phyloP scores from a whole-genome alignment of 2,888 invertebrate genomes.

The Ophion slaviceki region DNA sequence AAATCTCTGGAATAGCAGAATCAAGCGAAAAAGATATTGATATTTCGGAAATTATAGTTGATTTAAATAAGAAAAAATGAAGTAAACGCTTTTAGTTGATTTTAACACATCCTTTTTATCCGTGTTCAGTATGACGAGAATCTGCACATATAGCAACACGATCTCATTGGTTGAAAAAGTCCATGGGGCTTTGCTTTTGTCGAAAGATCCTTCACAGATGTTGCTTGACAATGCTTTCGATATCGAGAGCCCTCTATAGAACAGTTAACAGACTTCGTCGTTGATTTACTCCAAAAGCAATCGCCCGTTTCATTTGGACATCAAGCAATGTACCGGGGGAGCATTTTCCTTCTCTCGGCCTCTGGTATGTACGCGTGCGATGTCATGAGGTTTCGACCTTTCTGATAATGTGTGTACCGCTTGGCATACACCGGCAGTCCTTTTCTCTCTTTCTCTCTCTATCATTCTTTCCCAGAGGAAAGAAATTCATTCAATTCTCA shows the following conservation, averaged over 20 bases:
- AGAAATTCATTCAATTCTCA: conserved; percentile 32
- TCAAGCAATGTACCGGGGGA: conserved; percentile 43
- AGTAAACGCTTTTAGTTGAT: too few species aligned
- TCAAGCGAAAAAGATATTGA: too few species aligned
- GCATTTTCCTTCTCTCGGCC: conserved; percentile 20
- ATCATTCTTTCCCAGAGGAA: conserved; percentile 10
- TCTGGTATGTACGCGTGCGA: background rate
- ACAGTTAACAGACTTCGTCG: conserved; percentile 18
- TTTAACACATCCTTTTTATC: too few species aligned
- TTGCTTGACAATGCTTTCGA: conserved; percentile 28
- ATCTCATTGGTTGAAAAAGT: background rate
- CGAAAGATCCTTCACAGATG: conserved; percentile 10
- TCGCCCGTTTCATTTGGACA: conserved; percentile 15
- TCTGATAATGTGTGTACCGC: conserved; percentile 26
- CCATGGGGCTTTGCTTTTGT: background rate
- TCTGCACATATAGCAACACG: background rate
- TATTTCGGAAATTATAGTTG: too few species aligned
- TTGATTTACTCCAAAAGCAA: conserved; percentile 37
- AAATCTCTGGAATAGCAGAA: too few species aligned
- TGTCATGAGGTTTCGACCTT: conserved; percentile 27
- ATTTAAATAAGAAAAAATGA: too few species aligned
- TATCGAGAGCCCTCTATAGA: conserved; percentile 8
- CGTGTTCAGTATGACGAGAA: background rate
- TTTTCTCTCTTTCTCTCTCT: background rate
- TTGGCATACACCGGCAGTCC: background rate